A percentile compares a stretch with the other conserved stretches of the same genome.
Evolutionary conservation across 2,113 vertebrate species (phyloP).

Genomic region (Sylvietta virens): DNA sequence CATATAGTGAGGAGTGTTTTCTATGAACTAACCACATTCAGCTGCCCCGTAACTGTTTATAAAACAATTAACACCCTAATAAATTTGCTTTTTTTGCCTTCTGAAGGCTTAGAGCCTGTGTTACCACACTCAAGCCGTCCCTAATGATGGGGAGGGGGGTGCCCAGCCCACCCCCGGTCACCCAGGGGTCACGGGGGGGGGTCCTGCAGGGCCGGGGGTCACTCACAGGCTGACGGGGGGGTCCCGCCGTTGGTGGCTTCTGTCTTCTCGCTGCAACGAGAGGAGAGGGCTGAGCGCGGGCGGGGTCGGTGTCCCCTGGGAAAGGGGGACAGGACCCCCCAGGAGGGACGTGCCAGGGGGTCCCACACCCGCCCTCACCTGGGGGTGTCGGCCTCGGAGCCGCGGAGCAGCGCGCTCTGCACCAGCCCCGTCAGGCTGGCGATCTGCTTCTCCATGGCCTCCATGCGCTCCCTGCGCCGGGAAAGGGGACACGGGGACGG

Average conservation of each 20-base stretch:
- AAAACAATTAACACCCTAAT: no score
- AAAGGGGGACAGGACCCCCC: background rate
- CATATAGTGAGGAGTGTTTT: no score
- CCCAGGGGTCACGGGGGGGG: fast-evolving
- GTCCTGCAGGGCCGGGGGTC: background rate
- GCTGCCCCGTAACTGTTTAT: no score
- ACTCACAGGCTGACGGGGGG: conserved; percentile 72
- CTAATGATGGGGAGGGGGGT: background rate
- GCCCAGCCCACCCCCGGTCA: background rate
- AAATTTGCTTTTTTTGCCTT: no score
- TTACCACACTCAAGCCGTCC: no score
- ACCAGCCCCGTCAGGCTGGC: conserved; percentile 96
- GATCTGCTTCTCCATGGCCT: conserved; percentile 99
- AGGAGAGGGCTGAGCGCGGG: background rate
- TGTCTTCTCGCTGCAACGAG: conserved; percentile 86
- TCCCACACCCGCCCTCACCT: conserved; percentile 70
- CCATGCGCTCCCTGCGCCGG: conserved; percentile 85
- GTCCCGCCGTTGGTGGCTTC: conserved; percentile 91
- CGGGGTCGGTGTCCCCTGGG: fast-evolving
- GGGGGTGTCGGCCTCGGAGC: conserved; percentile 87
- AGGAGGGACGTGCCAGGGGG: background rate
- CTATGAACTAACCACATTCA: no score
- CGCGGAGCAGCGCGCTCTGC: conserved; percentile 92
- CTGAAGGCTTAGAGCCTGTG: no score
- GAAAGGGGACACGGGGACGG: fast-evolving